These are phyloP conservation scores for Sciurus vulgaris DNA, from an alignment of 2,797 vertebrate species.

Conservation along the genomic window DNA sequence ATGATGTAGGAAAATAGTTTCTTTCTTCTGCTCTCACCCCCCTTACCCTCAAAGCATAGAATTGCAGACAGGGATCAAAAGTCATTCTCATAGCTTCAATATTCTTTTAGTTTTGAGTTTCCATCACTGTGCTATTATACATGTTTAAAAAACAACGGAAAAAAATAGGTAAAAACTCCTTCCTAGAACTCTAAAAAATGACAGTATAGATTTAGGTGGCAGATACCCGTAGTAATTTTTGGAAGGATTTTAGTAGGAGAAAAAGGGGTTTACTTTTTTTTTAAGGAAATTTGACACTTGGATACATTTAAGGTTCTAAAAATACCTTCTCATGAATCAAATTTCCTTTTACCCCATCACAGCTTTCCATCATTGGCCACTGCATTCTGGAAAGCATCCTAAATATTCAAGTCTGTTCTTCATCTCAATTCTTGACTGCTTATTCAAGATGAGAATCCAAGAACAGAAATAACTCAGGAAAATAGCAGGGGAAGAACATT, in stretches of 20 bases:
- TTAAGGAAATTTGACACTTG: conserved; percentile 53
- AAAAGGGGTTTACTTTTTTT: conserved; percentile 39
- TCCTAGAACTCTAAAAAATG: neutral
- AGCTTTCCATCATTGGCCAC: conserved; percentile 46
- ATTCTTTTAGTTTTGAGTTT: conserved; percentile 22
- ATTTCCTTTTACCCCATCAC: conserved; percentile 54
- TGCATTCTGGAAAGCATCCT: conserved; percentile 35
- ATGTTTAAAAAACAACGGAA: conserved; percentile 45
- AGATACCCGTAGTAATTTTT: conserved; percentile 1
- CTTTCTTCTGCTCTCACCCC: neutral
- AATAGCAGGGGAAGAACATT: conserved; percentile 58
- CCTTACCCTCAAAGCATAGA: conserved; percentile 8
- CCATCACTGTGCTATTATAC: neutral
- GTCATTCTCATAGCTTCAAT: neutral
- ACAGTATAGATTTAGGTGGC: neutral
- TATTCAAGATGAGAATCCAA: conserved; percentile 67
- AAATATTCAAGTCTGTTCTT: conserved; percentile 64
- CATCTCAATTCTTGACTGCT: conserved; percentile 60
- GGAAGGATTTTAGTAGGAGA: conserved; percentile 15
- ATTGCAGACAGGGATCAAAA: conserved; percentile 23
- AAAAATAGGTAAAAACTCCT: neutral
- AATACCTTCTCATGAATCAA: conserved; percentile 27
- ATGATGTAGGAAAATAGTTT: neutral
- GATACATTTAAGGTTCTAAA: conserved; percentile 47
- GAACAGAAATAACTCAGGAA: conserved; percentile 69